phyloP scores from a whole-genome alignment of 2,797 vertebrate species.

The Pelobates cultripes region DNA sequence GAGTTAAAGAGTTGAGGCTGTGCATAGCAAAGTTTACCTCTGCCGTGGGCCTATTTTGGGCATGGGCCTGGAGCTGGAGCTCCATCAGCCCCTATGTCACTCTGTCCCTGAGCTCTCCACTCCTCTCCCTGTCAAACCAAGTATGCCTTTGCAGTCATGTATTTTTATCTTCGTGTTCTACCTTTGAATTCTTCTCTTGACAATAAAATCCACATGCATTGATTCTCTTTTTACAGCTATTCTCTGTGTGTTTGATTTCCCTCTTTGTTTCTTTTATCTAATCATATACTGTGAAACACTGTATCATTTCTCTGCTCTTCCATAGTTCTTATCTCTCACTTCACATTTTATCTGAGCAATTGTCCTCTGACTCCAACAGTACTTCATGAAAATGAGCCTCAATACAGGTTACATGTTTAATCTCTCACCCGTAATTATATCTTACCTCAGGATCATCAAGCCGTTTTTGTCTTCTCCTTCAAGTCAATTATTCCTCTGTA shows the following conservation, averaged over 20 bases:
- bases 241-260: background rate
- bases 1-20: no score
- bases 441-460: constrained; percentile 12
- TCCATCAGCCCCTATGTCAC: no score
- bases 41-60: no score
- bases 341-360: constrained; percentile 19
- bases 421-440: constrained; percentile 13
- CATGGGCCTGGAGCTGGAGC: no score
- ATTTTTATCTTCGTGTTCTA: background rate
- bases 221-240: background rate
- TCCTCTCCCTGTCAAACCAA: no score
- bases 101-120: no score
- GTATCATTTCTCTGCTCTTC: constrained; percentile 4
- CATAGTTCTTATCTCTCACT: background rate
- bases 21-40: no score
- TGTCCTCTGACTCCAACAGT: constrained; percentile 12
- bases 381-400: constrained; percentile 13
- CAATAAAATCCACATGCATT: background rate
- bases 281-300: background rate
- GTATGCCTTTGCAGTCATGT: no score
- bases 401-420: constrained; percentile 4
- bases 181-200: background rate
- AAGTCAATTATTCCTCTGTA: constrained; percentile 3
- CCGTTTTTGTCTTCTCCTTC: background rate
- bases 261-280: constrained; percentile 10